These are phyloP conservation scores for Nothobranchius furzeri DNA, from an alignment of 2,113 vertebrate species.

Conservation along the genomic window DNA sequence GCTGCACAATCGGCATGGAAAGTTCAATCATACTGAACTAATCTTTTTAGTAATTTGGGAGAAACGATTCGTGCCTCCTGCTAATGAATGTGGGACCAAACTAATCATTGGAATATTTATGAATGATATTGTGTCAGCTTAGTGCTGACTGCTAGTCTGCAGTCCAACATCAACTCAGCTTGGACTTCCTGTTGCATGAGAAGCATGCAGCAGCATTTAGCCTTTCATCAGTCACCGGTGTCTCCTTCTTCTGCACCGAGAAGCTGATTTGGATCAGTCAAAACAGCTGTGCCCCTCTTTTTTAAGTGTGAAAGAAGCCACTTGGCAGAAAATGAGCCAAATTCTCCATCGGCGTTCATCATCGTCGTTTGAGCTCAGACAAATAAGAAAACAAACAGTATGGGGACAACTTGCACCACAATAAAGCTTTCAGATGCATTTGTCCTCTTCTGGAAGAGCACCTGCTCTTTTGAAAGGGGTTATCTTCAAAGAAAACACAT, in stretches of 20 bases:
- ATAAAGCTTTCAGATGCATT: conserved; percentile 46
- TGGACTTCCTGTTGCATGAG: conserved; percentile 2
- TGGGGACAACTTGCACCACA: conserved; percentile 45
- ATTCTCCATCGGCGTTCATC: conserved; percentile 40
- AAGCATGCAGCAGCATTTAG: conserved; percentile 28
- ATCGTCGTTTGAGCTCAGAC: conserved; percentile 49
- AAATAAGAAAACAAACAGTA: conserved; percentile 49
- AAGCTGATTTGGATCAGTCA: conserved; percentile 46
- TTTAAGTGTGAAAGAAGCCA: conserved; percentile 28
- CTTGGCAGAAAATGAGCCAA: conserved; percentile 40
- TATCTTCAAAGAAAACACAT: conserved; percentile 56
- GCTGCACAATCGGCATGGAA: conserved; percentile 15
- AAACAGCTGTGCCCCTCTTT: neutral
- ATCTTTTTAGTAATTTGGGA: conserved; percentile 53
- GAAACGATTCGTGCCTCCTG: conserved; percentile 41
- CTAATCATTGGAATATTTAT: conserved; percentile 41
- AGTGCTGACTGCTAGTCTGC: conserved; percentile 17
- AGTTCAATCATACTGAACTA: conserved; percentile 44
- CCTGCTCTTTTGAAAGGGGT: conserved; percentile 51
- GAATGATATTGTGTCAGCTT: conserved; percentile 22
- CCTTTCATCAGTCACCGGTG: conserved; percentile 43
- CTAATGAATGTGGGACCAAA: conserved; percentile 39
- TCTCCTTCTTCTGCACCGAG: conserved; percentile 20
- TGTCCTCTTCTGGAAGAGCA: conserved; percentile 54
- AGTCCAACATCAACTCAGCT: conserved; percentile 16